phyloP scores from a whole-genome alignment of 2,797 vertebrate species.

The Malurus leucopterus region DNA sequence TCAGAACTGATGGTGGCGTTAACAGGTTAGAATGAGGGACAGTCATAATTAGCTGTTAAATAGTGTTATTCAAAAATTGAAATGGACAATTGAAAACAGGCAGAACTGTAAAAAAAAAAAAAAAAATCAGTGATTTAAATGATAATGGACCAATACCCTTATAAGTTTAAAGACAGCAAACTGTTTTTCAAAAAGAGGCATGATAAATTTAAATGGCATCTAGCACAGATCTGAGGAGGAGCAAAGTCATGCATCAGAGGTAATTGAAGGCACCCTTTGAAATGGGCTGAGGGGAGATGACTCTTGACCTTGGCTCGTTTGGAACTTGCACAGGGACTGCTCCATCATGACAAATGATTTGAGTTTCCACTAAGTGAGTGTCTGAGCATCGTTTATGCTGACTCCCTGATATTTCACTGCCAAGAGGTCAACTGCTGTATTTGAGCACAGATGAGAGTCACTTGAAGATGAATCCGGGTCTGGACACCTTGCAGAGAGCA shows the following conservation, averaged over 20 bases:
- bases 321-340: slow-evolving; percentile 36
- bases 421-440: slow-evolving; percentile 55
- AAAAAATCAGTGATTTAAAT: background rate
- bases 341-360: slow-evolving; percentile 42
- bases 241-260: background rate
- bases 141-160: background rate
- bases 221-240: slow-evolving; percentile 12
- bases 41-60: background rate
- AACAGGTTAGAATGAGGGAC: background rate
- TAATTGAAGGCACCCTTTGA: slow-evolving; percentile 49
- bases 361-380: slow-evolving; percentile 59
- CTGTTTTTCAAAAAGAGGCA: background rate
- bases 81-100: background rate
- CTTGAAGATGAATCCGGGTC: slow-evolving; percentile 38
- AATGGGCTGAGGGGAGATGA: slow-evolving; percentile 30
- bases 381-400: slow-evolving; percentile 35
- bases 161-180: background rate
- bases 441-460: slow-evolving; percentile 49
- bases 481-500: slow-evolving; percentile 50
- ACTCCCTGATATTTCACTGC: slow-evolving; percentile 36
- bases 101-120: background rate
- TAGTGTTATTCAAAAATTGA: background rate
- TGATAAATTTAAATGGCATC: slow-evolving; percentile 4
- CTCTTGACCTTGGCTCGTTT: slow-evolving; percentile 50
- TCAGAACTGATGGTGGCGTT: background rate